These are phyloP conservation scores for Phallusia fumigata DNA, from an alignment of 23 tunicate species.

Conservation along the genomic window DNA sequence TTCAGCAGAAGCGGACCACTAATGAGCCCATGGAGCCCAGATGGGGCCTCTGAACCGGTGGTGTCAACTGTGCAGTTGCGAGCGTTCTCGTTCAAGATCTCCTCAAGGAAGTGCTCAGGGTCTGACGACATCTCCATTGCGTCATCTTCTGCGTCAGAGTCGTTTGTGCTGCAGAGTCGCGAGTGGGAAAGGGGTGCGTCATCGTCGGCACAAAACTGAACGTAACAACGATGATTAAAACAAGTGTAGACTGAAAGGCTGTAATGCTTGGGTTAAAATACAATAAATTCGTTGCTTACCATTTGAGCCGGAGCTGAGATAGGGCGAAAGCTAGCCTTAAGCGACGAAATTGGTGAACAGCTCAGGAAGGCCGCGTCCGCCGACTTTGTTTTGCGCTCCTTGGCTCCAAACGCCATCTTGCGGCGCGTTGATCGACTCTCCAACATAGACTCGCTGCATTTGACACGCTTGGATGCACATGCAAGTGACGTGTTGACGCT, in stretches of 20 bases:
- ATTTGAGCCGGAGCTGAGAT: slow-evolving; percentile 74
- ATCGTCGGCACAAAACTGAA: slow-evolving; percentile 52
- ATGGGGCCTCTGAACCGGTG: slow-evolving; percentile 23
- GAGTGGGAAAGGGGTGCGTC: slow-evolving; percentile 78
- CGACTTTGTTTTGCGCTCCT: slow-evolving; percentile 72
- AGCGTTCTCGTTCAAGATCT: slow-evolving; percentile 56
- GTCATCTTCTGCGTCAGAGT: slow-evolving; percentile 48
- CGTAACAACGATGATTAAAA: neutral
- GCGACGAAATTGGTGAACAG: slow-evolving; percentile 32
- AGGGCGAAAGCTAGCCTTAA: slow-evolving; percentile 50
- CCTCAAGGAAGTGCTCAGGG: slow-evolving; percentile 38
- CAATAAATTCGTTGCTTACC: slow-evolving; percentile 28
- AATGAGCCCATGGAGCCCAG: slow-evolving; percentile 51
- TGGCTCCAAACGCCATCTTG: slow-evolving; percentile 45
- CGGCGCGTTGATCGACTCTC: slow-evolving; percentile 35
- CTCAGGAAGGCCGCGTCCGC: slow-evolving; percentile 59
- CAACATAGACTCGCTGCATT: slow-evolving; percentile 49
- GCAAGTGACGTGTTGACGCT: slow-evolving; percentile 20
- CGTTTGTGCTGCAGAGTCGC: slow-evolving; percentile 81
- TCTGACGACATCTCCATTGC: slow-evolving; percentile 24
- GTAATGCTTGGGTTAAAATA: neutral
- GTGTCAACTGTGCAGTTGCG: neutral
- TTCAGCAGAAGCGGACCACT: slow-evolving; percentile 44
- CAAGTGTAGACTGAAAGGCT: no score
- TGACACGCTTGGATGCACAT: slow-evolving; percentile 44